phyloP scores from a whole-genome alignment of 2,113 vertebrate species.

The Macquaria ambigua region DNA sequence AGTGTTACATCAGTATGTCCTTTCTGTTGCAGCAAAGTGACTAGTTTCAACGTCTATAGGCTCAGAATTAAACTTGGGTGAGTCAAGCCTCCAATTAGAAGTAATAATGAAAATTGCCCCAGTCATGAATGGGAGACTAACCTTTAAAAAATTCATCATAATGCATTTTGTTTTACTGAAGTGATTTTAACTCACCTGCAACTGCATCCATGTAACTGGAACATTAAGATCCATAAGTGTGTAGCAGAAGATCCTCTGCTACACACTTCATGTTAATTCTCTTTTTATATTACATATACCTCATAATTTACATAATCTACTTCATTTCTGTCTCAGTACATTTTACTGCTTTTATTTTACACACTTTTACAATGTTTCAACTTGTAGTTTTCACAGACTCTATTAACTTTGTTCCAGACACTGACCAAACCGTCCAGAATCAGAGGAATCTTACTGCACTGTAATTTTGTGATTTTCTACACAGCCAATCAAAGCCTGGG shows the following conservation, averaged over 20 bases:
- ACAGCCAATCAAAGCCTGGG: background rate
- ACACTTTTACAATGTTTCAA: background rate
- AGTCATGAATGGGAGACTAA: background rate
- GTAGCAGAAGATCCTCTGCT: background rate
- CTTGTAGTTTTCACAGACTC: background rate
- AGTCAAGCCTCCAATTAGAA: background rate
- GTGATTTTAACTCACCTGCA: background rate
- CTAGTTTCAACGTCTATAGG: too few relatives aligned
- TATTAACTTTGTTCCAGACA: background rate
- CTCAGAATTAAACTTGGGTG: background rate
- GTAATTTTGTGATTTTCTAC: background rate
- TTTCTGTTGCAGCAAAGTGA: background rate
- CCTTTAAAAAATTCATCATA: background rate
- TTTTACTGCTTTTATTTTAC: background rate
- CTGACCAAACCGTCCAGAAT: background rate
- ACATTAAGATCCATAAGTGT: background rate
- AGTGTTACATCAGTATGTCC: background rate
- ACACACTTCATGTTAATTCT: background rate
- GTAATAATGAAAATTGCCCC: too few relatives aligned
- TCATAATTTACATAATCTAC: background rate
- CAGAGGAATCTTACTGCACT: background rate
- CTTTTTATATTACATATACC: conserved; percentile 30
- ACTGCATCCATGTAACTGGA: conserved; percentile 11
- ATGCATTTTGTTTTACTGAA: conserved; percentile 32
- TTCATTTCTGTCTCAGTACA: background rate